These are phyloP conservation scores for Sternotherus odoratus DNA, from an alignment of 2,797 vertebrate species.

Conservation along the genomic window DNA sequence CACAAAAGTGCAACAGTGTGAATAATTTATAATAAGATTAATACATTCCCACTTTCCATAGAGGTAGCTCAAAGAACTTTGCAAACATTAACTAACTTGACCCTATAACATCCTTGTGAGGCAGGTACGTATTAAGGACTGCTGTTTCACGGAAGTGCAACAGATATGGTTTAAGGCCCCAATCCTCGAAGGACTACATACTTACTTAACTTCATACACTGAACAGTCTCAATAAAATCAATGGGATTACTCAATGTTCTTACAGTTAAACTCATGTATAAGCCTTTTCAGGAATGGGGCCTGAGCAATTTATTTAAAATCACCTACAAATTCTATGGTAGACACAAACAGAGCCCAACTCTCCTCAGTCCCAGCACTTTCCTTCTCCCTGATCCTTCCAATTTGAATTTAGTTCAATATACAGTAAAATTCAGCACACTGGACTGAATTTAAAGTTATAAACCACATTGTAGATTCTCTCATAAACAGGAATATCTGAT, in stretches of 20 bases:
- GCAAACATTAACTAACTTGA: background rate
- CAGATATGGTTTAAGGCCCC: background rate
- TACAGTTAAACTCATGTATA: background rate
- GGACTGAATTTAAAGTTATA: background rate
- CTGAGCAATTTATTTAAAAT: background rate
- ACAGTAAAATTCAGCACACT: background rate
- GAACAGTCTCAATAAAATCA: background rate
- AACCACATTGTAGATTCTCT: background rate
- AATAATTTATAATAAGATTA: background rate
- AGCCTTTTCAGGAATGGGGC: background rate
- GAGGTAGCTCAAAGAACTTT: slow-evolving; percentile 2
- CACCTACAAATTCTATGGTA: background rate
- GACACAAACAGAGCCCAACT: background rate
- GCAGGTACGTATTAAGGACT: background rate
- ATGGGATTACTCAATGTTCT: background rate
- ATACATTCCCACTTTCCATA: background rate
- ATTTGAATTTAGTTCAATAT: background rate
- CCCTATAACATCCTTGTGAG: background rate
- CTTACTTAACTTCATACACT: background rate
- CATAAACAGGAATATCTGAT: background rate
- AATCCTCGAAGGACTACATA: background rate
- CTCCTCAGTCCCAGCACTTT: background rate
- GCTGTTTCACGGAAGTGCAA: background rate
- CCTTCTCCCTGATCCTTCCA: background rate
- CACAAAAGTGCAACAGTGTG: background rate